Conservation (phyloP, 1,140 invertebrate genomes). For the Aricia agestis region DNA sequence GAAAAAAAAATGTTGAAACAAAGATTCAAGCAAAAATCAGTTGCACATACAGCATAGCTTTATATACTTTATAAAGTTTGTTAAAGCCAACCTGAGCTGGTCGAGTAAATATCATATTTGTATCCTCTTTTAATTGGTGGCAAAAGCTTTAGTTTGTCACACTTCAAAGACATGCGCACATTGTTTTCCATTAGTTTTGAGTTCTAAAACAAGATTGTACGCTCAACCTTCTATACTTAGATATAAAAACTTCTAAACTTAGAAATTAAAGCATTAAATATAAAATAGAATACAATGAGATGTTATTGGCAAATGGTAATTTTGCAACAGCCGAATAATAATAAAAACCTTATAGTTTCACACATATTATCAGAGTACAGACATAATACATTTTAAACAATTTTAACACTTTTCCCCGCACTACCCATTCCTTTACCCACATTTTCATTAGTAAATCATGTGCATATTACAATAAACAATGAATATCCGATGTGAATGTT, state of each 20-base stretch:
- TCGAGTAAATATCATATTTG: slow-evolving; percentile 89
- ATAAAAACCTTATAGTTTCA: neutral
- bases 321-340: neutral
- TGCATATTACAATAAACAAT: neutral
- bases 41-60: neutral
- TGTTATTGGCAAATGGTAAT: neutral
- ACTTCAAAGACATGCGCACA: slow-evolving; percentile 82
- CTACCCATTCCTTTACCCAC: no score
- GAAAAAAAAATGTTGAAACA: neutral
- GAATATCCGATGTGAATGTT: neutral
- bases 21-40: neutral
- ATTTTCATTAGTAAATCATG: no score
- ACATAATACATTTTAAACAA: no score
- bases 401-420: no score
- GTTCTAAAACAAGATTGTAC: slow-evolving; percentile 75
- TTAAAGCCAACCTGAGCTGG: slow-evolving; percentile 84
- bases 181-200: slow-evolving; percentile 84
- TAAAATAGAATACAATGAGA: no score
- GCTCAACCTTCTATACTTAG: slow-evolving; percentile 53
- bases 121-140: slow-evolving; percentile 89
- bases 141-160: slow-evolving; percentile 86
- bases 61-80: neutral
- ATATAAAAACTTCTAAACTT: neutral
- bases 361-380: no score
- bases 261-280: neutral